Percentiles rank a stretch among this genome's conserved stretches.
phyloP scores from a whole-genome alignment of 1,140 invertebrate species.

The Hestina assimilis region DNA sequence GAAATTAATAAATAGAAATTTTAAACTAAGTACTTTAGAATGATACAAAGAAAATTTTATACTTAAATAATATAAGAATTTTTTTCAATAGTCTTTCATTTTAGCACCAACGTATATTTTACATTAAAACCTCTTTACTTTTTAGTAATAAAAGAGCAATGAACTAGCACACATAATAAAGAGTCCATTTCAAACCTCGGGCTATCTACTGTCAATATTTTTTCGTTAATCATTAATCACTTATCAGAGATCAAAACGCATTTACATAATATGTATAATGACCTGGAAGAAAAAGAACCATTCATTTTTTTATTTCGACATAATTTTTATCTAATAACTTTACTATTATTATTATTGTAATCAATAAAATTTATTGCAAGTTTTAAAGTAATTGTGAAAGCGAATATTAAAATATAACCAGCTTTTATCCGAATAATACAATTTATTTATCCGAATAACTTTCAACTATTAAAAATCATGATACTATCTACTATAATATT shows the following conservation, averaged over 20 bases:
- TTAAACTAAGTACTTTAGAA: conserved; percentile 20
- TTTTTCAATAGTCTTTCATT: conserved; percentile 22
- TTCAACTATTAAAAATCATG: too few species aligned
- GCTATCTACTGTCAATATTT: conserved; percentile 2
- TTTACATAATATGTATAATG: conserved; percentile 2
- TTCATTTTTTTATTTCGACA: too few species aligned
- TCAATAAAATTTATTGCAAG: too few species aligned
- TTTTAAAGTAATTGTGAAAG: too few species aligned
- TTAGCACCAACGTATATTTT: conserved; percentile 20
- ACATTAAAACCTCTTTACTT: conserved; percentile 20
- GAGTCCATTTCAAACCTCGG: not conserved
- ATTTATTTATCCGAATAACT: too few species aligned
- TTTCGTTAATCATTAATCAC: conserved; percentile 1
- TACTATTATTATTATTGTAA: too few species aligned
- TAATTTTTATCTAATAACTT: too few species aligned
- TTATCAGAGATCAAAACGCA: not conserved
- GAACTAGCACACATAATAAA: conserved; percentile 7
- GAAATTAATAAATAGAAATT: not conserved
- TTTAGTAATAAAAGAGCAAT: conserved; percentile 8
- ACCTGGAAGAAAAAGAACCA: not conserved
- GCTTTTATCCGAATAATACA: too few species aligned
- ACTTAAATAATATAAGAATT: conserved; percentile 18
- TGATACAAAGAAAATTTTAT: conserved; percentile 1
- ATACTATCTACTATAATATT: too few species aligned
- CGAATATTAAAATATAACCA: too few species aligned